Evolutionary conservation across 2,797 vertebrate species (phyloP).

Genomic region (Huso huso): DNA sequence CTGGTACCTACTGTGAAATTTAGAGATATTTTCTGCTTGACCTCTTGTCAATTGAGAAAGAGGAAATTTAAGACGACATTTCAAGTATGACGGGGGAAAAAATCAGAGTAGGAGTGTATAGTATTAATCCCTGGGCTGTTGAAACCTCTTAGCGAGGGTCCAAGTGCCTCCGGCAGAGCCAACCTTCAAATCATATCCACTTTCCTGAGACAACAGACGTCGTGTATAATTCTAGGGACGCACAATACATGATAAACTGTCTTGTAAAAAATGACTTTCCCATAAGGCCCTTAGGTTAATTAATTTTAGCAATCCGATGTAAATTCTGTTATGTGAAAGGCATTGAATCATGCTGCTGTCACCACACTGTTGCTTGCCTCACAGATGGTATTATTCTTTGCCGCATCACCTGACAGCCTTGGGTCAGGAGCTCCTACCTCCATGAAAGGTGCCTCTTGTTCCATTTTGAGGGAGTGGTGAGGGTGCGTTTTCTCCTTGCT

Average conservation of each 20-base stretch:
- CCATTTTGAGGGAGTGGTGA: slow-evolving; percentile 71
- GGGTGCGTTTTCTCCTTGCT: slow-evolving; percentile 59
- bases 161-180: background rate
- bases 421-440: slow-evolving; percentile 62
- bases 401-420: too few relatives aligned
- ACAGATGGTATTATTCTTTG: too few relatives aligned
- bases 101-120: background rate
- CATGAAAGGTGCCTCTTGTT: slow-evolving; percentile 88
- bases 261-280: too few relatives aligned
- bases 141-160: background rate
- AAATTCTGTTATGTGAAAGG: too few relatives aligned
- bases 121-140: background rate
- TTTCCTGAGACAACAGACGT: background rate
- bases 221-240: background rate
- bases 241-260: too few relatives aligned
- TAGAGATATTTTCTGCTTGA: background rate
- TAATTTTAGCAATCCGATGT: too few relatives aligned
- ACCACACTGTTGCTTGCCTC: too few relatives aligned
- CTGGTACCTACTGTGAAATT: background rate
- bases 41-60: background rate
- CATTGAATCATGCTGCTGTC: too few relatives aligned
- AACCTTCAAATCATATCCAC: background rate
- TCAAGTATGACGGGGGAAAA: background rate
- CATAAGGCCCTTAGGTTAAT: too few relatives aligned
- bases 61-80: background rate